Evolutionary conservation across 2,113 vertebrate species (phyloP), one percentile per base, ranked within the genome.

Genomic region (Phalacrocorax brasilianus): DNA sequence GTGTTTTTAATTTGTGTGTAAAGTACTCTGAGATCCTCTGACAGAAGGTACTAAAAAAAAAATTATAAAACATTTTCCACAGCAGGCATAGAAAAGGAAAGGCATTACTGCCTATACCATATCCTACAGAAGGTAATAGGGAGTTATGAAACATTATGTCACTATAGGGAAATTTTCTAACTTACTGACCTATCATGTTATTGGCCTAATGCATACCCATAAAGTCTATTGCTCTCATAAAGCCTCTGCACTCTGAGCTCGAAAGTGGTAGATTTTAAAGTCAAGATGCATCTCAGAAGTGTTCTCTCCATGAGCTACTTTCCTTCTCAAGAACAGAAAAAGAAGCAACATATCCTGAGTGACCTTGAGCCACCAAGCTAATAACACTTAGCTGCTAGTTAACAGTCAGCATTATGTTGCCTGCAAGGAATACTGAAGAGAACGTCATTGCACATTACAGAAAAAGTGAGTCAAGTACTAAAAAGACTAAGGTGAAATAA

Each of bases 1-100:
- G 74, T 89, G 80, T 49, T 93, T 95, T 95, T 63, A 95, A 91
- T 96, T 92, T 91, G 67, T 96, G 95, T 85, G 94, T 40, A 30
- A 90, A 90, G 58, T 71, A 67, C 84, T 78, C 78, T 58, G 59
- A 91, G 58, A 93, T 76, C 50, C n/a, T 89, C 55, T 85, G 90
- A 97, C 95, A 94, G 94, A 94, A 75, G 78, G 85, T 15, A 56
- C 26, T 52, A 76, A 59, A 73, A 45, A 20, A 33, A 26, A 42
- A 91, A 56, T 14, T 10, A 21, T 7, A 24, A 66, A 74, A 26
- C 62, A 70, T 59, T 82, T 86, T 83, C 56, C 67, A 52, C 27
- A 68, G 74, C 53, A 90, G 47, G 50, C 50, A 45, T 8, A 65
- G 71, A 38, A 85, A 55, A 75, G 67, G 38, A 21, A 79, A 90